Conservation (phyloP, 1,140 invertebrate genomes). For the Zophobas atratus region DNA sequence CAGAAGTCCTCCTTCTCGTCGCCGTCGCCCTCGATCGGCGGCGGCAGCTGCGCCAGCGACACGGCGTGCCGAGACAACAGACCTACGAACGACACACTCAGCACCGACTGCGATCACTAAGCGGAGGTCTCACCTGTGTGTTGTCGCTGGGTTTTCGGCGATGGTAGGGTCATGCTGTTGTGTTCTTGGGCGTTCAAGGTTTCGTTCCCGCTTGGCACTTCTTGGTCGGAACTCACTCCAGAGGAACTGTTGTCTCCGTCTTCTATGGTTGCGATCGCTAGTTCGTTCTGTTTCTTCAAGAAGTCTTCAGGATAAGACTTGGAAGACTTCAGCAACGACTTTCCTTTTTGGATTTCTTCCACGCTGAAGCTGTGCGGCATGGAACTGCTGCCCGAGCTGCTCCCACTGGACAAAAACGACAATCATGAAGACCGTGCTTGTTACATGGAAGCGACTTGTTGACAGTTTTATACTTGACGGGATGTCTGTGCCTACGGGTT, state of each 20-base stretch:
- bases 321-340: slow-evolving; percentile 86
- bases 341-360: slow-evolving; percentile 89
- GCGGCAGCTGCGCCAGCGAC: slow-evolving; percentile 84
- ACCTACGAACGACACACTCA: slow-evolving; percentile 60
- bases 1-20: slow-evolving; percentile 79
- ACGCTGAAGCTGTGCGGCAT: slow-evolving; percentile 89
- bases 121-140: slow-evolving; percentile 55
- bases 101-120: neutral
- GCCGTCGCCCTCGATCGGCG: slow-evolving; percentile 83
- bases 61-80: slow-evolving; percentile 79
- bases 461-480: no score
- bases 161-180: slow-evolving; percentile 60
- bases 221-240: slow-evolving; percentile 89
- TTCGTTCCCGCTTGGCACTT: slow-evolving; percentile 70
- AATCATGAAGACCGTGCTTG: neutral
- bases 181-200: slow-evolving; percentile 66
- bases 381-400: slow-evolving; percentile 80
- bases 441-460: no score
- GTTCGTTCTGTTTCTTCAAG: slow-evolving; percentile 72
- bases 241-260: slow-evolving; percentile 91
- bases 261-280: slow-evolving; percentile 70
- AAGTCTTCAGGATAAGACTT: slow-evolving; percentile 89
- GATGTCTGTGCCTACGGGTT: slow-evolving; percentile 59
- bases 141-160: slow-evolving; percentile 59
- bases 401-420: slow-evolving; percentile 71